These are phyloP conservation scores for Chironomus tepperi DNA, from an alignment of 1,140 invertebrate species.

Conservation along the genomic window DNA sequence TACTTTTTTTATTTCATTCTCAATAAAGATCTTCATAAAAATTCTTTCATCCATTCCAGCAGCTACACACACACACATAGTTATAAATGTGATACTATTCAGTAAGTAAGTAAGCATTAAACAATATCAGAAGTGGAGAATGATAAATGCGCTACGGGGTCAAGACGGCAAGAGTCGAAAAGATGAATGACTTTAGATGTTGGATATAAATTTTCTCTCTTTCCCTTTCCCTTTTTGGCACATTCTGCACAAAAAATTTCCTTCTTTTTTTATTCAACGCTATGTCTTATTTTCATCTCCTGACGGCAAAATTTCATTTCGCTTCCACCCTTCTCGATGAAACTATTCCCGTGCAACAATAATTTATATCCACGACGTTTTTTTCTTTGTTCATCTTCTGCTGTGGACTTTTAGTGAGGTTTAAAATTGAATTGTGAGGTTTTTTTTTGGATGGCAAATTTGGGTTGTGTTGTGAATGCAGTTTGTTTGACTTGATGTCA, in stretches of 20 bases:
- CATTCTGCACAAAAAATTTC: constrained; percentile 1
- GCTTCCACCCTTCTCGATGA: neutral
- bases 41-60: no score
- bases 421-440: no score
- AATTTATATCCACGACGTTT: neutral
- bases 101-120: no score
- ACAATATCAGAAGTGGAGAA: neutral
- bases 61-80: no score
- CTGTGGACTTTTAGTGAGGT: no score
- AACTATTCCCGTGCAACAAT: constrained; percentile 7
- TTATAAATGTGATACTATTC: no score
- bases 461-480: no score
- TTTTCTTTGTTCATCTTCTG: neutral
- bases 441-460: no score
- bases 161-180: constrained; percentile 11
- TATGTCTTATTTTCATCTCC: neutral
- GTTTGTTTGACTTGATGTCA: no score
- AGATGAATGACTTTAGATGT: constrained; percentile 7
- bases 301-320: no score
- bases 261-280: neutral
- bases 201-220: neutral
- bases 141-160: constrained; percentile 11
- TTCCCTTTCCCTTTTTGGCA: neutral
- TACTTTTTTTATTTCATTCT: no score
- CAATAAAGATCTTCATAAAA: no score